Conservation (phyloP, 1,140 invertebrate species). For the Drosophila mayri region DNA sequence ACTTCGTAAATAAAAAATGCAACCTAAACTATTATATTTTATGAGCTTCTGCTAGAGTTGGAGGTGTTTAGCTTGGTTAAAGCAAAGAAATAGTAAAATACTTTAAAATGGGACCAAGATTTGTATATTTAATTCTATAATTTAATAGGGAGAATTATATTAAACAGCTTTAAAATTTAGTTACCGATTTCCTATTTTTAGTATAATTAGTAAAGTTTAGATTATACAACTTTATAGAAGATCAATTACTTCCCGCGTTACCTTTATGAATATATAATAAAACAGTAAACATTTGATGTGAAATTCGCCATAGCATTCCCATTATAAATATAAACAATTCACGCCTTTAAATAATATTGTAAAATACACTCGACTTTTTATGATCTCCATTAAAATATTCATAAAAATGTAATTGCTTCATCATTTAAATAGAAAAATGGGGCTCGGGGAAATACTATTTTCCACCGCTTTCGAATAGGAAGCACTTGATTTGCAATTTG, state of each 20-base stretch:
- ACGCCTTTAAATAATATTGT: slow-evolving; percentile 9
- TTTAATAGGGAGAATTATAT: neutral
- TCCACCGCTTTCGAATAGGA: slow-evolving; percentile 13
- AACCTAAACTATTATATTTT: too few species aligned
- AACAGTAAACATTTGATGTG: neutral
- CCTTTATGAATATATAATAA: neutral
- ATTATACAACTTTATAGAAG: neutral
- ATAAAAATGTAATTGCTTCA: neutral
- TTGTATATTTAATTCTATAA: neutral
- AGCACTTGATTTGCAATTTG: slow-evolving; percentile 19
- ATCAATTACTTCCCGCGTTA: too few species aligned
- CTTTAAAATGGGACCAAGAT: too few species aligned
- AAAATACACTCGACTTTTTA: neutral
- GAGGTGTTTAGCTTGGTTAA: too few species aligned
- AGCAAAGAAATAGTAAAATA: neutral
- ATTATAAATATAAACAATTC: slow-evolving; percentile 8
- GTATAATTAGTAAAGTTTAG: neutral
- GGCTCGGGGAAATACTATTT: neutral
- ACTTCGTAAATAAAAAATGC: neutral
- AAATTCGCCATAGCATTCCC: neutral
- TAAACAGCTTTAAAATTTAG: neutral
- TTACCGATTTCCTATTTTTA: neutral
- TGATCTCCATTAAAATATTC: neutral
- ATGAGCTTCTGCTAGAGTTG: neutral
- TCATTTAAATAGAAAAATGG: neutral